Evolutionary conservation across 2,888 invertebrate species (phyloP), one percentile per base, ranked within the genome.

Genomic region (Antitype chi): DNA sequence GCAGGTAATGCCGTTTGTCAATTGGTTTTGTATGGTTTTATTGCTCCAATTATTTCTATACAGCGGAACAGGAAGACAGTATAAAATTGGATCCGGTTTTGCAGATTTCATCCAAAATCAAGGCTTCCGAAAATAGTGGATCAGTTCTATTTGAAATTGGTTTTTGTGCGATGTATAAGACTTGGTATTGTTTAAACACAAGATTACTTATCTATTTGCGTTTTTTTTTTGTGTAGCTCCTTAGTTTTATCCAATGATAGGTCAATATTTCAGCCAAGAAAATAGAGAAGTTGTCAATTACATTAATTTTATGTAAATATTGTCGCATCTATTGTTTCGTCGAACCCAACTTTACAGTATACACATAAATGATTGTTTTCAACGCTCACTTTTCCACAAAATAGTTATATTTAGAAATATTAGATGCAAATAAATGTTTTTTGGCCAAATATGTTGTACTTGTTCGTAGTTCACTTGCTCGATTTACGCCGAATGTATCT

Each of bases 1-100:
- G 75, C 85, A 80, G 84, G 78, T 78, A 80, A 81, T 77, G 78
- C 70, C 82, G 79, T 82, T 85, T 81, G 81, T 84, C 89, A 81
- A 89, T 87, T 86, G 83, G 72, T 69, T 82, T 79, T 66, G 66
- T 72, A 66, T 72, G 15, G 69, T 82, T 82, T 87, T 85, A 87
- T 89, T 85, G 80, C 75, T 78, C 74, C 67, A 78, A 80, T 82
- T 80, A 81, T 81, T 81, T 81, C 62, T 62, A 62, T 70, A 67
- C 52, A 49, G 68, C 52, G 77, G 64, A 76, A 68, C 67, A 49
- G 70, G 28, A 57, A 64, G 28, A 60, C 32, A 59, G 52, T 57
- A 62, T 63, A 47, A 67, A 77, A 68, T 70, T 83, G 71, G 49
- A 55, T 74, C 17, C 43, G 8, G 43, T 75, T 66, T 69, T 68